Evolutionary conservation across 2,888 invertebrate species (phyloP).

Genomic region (Rotaria magnacalcarata): DNA sequence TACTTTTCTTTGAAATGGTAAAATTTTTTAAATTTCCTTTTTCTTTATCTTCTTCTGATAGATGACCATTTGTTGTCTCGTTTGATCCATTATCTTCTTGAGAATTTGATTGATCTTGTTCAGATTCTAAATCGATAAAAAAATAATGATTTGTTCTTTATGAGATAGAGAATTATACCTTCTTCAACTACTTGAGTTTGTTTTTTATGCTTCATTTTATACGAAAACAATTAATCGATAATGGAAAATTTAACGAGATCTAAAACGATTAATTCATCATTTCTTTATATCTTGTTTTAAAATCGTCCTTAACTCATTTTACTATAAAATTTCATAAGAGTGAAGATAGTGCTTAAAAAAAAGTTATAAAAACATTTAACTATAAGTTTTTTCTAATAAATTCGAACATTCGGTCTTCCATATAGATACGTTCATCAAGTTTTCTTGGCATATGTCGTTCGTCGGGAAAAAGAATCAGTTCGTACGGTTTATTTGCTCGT

Average conservation of each 20-base stretch:
- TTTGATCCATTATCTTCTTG: not conserved
- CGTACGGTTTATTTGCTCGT: slow-evolving; percentile 89
- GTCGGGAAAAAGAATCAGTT: slow-evolving; percentile 67
- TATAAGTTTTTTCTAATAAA: slow-evolving; percentile 20
- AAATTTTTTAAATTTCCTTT: slow-evolving; percentile 44
- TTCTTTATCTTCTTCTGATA: slow-evolving; percentile 32
- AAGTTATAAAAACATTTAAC: not conserved
- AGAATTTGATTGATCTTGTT: not conserved
- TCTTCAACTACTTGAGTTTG: not conserved
- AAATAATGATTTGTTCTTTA: too few species aligned
- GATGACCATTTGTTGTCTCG: not conserved
- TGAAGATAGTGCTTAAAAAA: not conserved
- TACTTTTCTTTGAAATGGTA: slow-evolving; percentile 21
- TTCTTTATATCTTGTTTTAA: not conserved
- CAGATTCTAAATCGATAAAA: not conserved
- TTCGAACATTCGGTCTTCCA: slow-evolving; percentile 24
- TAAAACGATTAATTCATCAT: not conserved
- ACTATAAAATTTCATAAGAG: not conserved
- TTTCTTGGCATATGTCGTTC: slow-evolving; percentile 28
- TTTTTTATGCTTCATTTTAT: slow-evolving; percentile 9
- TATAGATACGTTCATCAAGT: not conserved
- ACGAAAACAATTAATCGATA: not conserved
- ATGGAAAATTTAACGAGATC: not conserved
- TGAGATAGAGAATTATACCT: not conserved
- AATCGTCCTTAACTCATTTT: not conserved